Conservation (phyloP, 2,888 invertebrate species). For the Drosophila rellima region DNA sequence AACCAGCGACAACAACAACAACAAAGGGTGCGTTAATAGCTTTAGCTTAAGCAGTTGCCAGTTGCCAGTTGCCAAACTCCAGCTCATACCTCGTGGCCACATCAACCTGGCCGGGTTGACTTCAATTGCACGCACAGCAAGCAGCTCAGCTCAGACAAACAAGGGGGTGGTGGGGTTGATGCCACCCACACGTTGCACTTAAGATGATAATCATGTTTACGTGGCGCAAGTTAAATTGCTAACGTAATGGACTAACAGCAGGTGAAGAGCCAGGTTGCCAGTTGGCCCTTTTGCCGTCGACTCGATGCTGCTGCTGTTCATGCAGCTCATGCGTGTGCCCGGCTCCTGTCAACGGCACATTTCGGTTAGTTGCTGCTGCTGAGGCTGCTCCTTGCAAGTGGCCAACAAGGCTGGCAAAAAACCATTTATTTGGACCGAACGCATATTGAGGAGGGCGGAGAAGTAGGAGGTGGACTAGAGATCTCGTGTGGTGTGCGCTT, state of each 20-base stretch:
- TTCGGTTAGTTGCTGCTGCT: conserved; percentile 40
- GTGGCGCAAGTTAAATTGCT: conserved; percentile 82
- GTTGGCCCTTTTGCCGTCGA: conserved; percentile 23
- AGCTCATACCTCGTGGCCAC: conserved; percentile 29
- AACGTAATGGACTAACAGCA: conserved; percentile 80
- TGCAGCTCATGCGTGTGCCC: conserved; percentile 66
- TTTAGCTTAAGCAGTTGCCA: conserved; percentile 57
- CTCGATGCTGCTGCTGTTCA: conserved; percentile 19
- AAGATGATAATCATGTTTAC: conserved; percentile 82
- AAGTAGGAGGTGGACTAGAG: conserved; percentile 12
- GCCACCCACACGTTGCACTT: conserved; percentile 71
- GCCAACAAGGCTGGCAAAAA: conserved; percentile 68
- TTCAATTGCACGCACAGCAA: conserved; percentile 72
- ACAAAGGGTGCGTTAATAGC: conserved; percentile 51
- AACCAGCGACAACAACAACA: conserved; percentile 6
- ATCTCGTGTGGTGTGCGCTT: conserved; percentile 67
- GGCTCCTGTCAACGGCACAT: conserved; percentile 70
- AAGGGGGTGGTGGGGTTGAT: background rate
- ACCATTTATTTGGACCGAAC: conserved; percentile 62
- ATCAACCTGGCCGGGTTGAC: conserved; percentile 42
- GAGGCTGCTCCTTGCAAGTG: conserved; percentile 71
- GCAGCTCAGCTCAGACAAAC: conserved; percentile 8
- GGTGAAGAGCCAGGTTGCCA: conserved; percentile 52
- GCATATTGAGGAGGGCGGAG: background rate
- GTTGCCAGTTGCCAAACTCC: conserved; percentile 45